Evolutionary conservation across 2,888 invertebrate genomes (phyloP).

Genomic region (Trachelus tabidus): DNA sequence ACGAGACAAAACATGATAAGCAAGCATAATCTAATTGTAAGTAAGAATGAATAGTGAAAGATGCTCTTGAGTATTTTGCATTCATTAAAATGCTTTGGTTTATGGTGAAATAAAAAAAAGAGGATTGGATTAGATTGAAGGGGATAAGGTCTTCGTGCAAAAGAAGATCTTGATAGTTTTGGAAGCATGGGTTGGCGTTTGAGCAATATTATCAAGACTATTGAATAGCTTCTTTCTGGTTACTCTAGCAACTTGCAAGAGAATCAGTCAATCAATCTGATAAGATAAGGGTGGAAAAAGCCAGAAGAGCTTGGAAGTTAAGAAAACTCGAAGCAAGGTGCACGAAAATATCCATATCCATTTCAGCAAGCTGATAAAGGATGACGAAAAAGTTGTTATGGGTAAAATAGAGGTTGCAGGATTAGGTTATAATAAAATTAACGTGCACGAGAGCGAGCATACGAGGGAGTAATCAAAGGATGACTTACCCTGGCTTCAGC

Average conservation of each 20-base stretch:
- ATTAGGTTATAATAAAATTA: neutral
- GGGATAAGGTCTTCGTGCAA: neutral
- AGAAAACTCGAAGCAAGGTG: neutral
- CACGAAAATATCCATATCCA: neutral
- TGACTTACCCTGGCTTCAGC: constrained; percentile 93
- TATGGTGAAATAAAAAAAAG: neutral
- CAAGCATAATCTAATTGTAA: constrained; percentile 25
- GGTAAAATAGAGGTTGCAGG: neutral
- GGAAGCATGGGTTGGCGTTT: neutral
- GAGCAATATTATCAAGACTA: neutral
- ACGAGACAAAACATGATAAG: constrained; percentile 41
- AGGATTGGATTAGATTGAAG: neutral
- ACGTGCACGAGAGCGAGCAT: constrained; percentile 13
- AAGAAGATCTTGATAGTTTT: neutral
- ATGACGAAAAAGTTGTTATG: neutral
- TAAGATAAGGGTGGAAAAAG: neutral
- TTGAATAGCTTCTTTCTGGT: neutral
- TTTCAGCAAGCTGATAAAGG: neutral
- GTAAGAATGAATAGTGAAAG: constrained; percentile 8
- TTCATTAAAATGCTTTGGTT: neutral
- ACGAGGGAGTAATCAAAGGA: constrained; percentile 26
- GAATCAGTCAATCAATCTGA: neutral
- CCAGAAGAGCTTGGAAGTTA: neutral
- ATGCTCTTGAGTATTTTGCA: neutral
- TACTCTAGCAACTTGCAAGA: neutral